These are phyloP conservation scores for Ptilodon capucinus DNA, from an alignment of 2,888 invertebrate species.

Conservation along the genomic window DNA sequence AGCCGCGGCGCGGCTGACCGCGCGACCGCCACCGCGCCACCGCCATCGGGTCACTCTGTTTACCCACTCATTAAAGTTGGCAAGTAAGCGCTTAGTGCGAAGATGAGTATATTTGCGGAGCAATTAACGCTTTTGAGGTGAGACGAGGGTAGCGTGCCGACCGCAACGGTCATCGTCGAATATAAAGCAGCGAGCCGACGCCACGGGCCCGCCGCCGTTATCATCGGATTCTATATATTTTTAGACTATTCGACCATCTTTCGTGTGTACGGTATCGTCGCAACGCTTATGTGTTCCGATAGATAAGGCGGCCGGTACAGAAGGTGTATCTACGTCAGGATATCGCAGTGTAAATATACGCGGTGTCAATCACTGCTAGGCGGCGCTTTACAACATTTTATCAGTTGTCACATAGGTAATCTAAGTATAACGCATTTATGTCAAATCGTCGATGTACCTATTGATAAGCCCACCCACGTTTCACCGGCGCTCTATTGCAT, in stretches of 20 bases:
- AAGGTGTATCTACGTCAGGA: conserved; percentile 63
- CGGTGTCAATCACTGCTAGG: conserved; percentile 76
- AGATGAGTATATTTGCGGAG: conserved; percentile 81
- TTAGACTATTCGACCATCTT: conserved; percentile 42
- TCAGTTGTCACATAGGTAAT: conserved; percentile 76
- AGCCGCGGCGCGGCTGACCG: conserved; percentile 67
- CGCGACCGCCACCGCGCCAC: conserved; percentile 51
- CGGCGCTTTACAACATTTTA: conserved; percentile 79
- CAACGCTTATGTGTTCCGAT: conserved; percentile 58
- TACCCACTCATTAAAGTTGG: conserved; percentile 80
- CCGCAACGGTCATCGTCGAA: conserved; percentile 57
- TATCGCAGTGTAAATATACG: conserved; percentile 73
- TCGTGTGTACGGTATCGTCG: conserved; percentile 49
- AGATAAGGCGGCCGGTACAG: conserved; percentile 69
- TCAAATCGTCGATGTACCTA: conserved; percentile 75
- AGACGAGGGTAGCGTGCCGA: conserved; percentile 69
- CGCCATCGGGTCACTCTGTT: conserved; percentile 58
- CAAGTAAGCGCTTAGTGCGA: conserved; percentile 77
- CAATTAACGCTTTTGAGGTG: conserved; percentile 78
- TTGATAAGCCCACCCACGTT: conserved; percentile 79
- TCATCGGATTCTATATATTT: conserved; percentile 21
- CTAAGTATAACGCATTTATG: conserved; percentile 80
- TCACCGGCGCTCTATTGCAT: conserved; percentile 58
- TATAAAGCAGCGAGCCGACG: conserved; percentile 33
- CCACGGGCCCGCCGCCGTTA: conserved; percentile 13